Evolutionary conservation across 2,888 invertebrate genomes (phyloP), one percentile per base, ranked within the genome.

Genomic region (Tromatobia lineatoria): DNA sequence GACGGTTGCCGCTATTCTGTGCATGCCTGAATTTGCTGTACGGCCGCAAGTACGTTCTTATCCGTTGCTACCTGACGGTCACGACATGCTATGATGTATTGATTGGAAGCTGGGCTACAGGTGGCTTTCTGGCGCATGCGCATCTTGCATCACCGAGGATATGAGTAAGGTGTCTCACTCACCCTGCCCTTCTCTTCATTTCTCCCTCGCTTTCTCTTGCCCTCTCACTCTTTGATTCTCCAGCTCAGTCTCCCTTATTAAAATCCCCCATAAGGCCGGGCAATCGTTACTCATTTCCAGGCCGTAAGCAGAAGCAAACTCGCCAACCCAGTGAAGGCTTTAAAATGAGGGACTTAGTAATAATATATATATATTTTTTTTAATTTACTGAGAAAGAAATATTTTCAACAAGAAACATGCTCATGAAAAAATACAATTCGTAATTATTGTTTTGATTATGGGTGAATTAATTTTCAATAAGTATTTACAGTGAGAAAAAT

Each of bases 91-190:
- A 87, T 92, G 90, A 92, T 91, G 91, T 93, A 93, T 93, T 93
- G 93, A 93, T 93, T 93, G 92, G 92, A 92, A 89, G 92, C 92
- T 90, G 90, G 93, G 93, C 93, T 92, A 93, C 93, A 93, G 93
- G 93, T 93, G 93, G 91, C 92, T 91, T 90, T 90, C 88, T 87
- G 75, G 91, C 92, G 92, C 93, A 86, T 86, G 92, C 92, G 93
- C 90, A 52, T 86, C 38, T 61, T 64, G 29, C 50, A 73, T 47
- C 71, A 80, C 76, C 52, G 59, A 80, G 87, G 88, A 91, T 92
- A 90, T 89, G 91, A 92, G 92, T 92, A 91, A 91, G 90, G 88
- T 90, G 87, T 88, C 85, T 88, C 86, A 54, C 74, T 78, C 74
- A 64, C 47, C 20, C 73, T 71, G 45, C 34, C 45, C 15, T 47